Conservation (phyloP, 2,888 invertebrate genomes). For the Hesperia comma region DNA sequence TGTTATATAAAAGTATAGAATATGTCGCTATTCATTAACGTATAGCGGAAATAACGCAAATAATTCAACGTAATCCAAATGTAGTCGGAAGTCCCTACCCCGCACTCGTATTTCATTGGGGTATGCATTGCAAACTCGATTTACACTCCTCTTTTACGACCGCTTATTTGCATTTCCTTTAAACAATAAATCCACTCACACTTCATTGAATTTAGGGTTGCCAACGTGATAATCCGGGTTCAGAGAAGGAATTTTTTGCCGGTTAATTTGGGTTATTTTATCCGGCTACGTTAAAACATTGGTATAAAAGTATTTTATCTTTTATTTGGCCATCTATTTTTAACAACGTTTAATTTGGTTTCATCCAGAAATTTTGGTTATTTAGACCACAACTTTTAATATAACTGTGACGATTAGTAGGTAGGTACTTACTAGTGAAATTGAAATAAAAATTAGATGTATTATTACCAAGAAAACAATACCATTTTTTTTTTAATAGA, state of each 20-base stretch:
- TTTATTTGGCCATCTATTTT: background rate
- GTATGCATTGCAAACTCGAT: slow-evolving; percentile 30
- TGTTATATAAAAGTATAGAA: no score
- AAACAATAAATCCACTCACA: slow-evolving; percentile 33
- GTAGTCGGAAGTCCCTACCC: slow-evolving; percentile 9
- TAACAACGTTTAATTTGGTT: no score
- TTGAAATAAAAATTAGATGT: no score
- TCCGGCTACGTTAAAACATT: no score
- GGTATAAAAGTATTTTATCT: background rate
- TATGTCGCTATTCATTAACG: background rate
- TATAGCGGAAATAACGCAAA: background rate
- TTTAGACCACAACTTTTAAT: no score
- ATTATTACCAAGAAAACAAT: no score
- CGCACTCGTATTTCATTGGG: slow-evolving; percentile 21
- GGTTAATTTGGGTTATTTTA: no score
- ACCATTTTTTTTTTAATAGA: no score
- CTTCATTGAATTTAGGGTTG: slow-evolving; percentile 9
- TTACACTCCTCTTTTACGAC: slow-evolving; percentile 36
- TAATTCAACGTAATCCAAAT: slow-evolving; percentile 24
- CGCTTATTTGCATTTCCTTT: slow-evolving; percentile 39
- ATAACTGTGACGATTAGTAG: no score
- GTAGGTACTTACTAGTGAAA: no score
- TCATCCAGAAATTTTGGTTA: no score
- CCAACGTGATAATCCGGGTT: background rate
- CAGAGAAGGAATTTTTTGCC: no score